Evolutionary conservation across 2,113 vertebrate genomes (phyloP).

Genomic region (Sinosuthora webbiana): DNA sequence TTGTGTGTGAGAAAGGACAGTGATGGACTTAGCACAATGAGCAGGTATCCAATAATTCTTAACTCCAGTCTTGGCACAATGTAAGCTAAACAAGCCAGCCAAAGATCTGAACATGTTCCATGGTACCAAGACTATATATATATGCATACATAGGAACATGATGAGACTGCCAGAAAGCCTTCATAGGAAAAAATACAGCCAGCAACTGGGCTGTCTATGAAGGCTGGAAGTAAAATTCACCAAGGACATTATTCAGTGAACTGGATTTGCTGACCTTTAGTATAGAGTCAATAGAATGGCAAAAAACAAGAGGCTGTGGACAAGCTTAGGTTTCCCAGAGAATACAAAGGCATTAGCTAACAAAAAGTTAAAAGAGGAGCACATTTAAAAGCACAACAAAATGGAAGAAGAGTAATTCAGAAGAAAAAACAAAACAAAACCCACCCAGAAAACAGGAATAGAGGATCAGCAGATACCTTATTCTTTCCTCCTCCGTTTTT

Average conservation of each 20-base stretch:
- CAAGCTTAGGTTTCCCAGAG: not conserved
- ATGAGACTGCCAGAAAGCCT: not conserved
- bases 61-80: not conserved
- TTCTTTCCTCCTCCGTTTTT: conserved; percentile 81
- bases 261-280: not conserved
- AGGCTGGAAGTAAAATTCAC: not conserved
- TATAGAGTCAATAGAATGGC: not conserved
- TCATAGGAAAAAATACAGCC: not conserved
- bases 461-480: conserved; percentile 72
- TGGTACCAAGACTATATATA: not conserved
- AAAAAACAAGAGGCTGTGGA: not conserved
- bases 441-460: not conserved
- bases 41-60: not conserved
- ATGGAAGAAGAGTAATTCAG: not conserved
- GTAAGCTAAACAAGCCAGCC: not conserved
- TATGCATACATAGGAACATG: not conserved
- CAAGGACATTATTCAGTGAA: not conserved
- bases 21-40: not conserved
- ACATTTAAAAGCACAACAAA: not conserved
- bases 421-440: not conserved
- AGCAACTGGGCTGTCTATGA: not conserved
- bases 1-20: not conserved
- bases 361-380: not conserved
- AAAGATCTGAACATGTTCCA: not conserved
- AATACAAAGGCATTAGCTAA: not conserved